Conservation (phyloP, 2,113 vertebrate genomes). For the Riparia riparia region DNA sequence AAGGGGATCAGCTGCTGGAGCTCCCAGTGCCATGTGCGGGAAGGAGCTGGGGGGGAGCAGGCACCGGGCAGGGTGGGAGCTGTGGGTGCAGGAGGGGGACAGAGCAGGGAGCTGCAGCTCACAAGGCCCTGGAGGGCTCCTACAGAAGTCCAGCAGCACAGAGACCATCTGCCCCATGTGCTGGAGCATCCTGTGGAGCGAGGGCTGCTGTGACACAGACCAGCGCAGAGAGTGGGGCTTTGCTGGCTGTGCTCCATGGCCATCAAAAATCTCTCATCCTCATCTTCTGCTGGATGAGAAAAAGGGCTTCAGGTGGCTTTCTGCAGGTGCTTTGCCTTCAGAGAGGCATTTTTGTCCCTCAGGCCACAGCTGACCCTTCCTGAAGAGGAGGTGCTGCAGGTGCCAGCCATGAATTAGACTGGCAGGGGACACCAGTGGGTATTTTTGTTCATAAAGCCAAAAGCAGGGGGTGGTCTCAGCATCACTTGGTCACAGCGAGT, state of each 20-base stretch:
- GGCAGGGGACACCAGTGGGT: background rate
- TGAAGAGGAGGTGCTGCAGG: background rate
- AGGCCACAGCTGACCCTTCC: background rate
- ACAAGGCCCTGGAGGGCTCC: background rate
- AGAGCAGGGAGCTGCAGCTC: background rate
- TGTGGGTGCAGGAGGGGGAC: background rate
- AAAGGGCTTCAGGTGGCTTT: background rate
- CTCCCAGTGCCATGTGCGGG: background rate
- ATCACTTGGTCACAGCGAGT: fast-evolving
- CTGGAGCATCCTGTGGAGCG: background rate
- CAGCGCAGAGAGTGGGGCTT: background rate
- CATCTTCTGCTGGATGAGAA: background rate
- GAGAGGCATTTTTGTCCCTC: background rate
- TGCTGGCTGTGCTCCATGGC: background rate
- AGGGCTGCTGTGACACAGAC: background rate
- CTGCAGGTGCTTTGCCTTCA: background rate
- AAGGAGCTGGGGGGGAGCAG: background rate
- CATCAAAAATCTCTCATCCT: background rate
- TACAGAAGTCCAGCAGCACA: background rate
- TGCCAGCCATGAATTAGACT: background rate
- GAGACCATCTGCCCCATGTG: fast-evolving
- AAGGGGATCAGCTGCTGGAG: conserved; percentile 44
- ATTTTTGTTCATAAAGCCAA: background rate
- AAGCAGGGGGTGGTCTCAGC: background rate
- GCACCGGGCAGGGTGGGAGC: background rate